Percentiles rank a stretch among this genome's conserved stretches.
Conservation (phyloP, 2,888 invertebrate genomes). For the Epistrophella euchroma region DNA sequence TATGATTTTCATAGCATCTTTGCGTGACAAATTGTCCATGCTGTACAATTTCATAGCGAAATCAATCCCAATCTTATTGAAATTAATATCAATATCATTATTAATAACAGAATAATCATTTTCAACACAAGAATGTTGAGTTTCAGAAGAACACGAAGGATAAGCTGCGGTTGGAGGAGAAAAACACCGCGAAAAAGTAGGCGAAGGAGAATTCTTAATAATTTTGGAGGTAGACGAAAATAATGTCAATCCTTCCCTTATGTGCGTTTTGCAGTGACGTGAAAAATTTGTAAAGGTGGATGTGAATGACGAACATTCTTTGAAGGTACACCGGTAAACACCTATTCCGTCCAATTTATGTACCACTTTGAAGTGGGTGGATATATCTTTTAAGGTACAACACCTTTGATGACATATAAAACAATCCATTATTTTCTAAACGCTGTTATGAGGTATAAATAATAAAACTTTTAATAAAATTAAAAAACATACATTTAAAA, state of each 20-base stretch:
- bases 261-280: too few species aligned
- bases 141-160: not conserved
- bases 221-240: too few species aligned
- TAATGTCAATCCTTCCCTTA: too few species aligned
- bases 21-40: conserved; percentile 17
- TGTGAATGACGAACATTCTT: not conserved
- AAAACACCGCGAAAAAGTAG: not conserved
- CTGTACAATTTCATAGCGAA: conserved; percentile 15
- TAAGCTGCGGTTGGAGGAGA: not conserved
- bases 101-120: not conserved
- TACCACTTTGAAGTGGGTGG: too few species aligned
- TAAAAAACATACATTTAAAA: too few species aligned
- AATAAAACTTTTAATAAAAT: too few species aligned
- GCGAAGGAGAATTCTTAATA: not conserved
- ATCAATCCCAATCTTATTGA: conserved; percentile 9
- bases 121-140: not conserved
- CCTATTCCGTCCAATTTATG: conserved; percentile 1
- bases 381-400: too few species aligned
- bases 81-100: not conserved
- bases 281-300: conserved; percentile 15
- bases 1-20: not conserved
- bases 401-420: too few species aligned
- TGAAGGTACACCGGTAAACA: conserved; percentile 11
- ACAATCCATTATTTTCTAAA: too few species aligned
- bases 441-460: too few species aligned